These are phyloP conservation scores for Hydrotaea cyrtoneurina DNA, from an alignment of 2,888 invertebrate genomes.

Conservation along the genomic window DNA sequence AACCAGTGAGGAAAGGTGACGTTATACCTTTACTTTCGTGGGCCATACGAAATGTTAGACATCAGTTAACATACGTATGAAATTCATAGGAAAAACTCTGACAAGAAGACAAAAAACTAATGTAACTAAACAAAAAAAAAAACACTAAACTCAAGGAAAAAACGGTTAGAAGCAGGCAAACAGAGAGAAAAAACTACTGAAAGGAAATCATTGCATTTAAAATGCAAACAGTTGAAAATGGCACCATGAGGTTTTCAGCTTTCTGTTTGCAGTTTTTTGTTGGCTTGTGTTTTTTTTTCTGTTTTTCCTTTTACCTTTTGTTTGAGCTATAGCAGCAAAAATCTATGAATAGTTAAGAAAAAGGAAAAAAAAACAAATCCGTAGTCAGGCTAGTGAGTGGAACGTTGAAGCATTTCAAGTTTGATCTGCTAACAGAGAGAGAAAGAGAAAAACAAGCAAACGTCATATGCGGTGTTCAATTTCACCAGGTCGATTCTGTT, in stretches of 20 bases:
- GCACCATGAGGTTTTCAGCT: slow-evolving; percentile 69
- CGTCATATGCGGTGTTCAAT: too few relatives aligned
- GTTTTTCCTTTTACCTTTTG: slow-evolving; percentile 60
- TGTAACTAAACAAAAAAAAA: slow-evolving; percentile 35
- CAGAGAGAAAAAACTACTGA: slow-evolving; percentile 57
- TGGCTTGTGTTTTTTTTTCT: slow-evolving; percentile 6
- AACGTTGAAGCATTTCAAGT: slow-evolving; percentile 17
- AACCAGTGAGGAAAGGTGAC: slow-evolving; percentile 32
- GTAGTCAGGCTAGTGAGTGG: not conserved
- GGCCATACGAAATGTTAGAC: slow-evolving; percentile 28
- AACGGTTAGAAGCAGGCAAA: slow-evolving; percentile 8
- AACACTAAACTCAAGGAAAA: slow-evolving; percentile 4
- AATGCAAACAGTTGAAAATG: slow-evolving; percentile 74
- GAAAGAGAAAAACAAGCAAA: too few relatives aligned
- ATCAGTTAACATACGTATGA: slow-evolving; percentile 47
- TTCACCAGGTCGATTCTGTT: too few relatives aligned
- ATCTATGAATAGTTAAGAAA: slow-evolving; percentile 26
- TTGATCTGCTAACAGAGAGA: slow-evolving; percentile 18
- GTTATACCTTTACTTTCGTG: slow-evolving; percentile 29
- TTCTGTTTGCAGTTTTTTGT: not conserved
- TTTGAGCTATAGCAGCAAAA: slow-evolving; percentile 31
- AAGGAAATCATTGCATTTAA: slow-evolving; percentile 79
- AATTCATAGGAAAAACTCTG: slow-evolving; percentile 57
- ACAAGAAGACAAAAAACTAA: slow-evolving; percentile 35
- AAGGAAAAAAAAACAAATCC: not conserved